These are phyloP conservation scores for Girardia tigrina DNA, from an alignment of 2,888 invertebrate genomes.

Conservation along the genomic window DNA sequence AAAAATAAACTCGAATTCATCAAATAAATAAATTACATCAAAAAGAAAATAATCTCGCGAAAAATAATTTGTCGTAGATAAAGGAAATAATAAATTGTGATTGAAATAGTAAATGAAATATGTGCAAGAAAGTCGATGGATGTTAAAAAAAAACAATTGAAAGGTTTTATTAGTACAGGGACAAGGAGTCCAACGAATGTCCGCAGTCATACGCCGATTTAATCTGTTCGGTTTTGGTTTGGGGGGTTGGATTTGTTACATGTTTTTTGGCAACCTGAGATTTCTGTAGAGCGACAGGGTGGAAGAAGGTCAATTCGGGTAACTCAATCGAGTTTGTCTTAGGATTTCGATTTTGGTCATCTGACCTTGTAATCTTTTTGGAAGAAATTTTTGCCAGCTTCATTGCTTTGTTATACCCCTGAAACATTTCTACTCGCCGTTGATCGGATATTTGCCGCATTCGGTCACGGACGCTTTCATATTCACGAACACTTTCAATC, in stretches of 20 bases:
- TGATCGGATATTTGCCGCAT: not conserved
- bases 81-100: too few relatives aligned
- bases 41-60: too few relatives aligned
- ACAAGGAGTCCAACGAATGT: not conserved
- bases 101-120: too few relatives aligned
- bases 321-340: not conserved
- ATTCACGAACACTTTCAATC: not conserved
- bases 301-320: not conserved
- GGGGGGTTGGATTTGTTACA: not conserved
- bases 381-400: not conserved
- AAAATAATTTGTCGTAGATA: too few relatives aligned
- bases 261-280: not conserved
- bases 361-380: not conserved
- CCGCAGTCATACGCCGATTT: not conserved
- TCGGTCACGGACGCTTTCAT: not conserved
- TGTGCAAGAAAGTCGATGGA: too few relatives aligned
- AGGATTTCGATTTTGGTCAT: not conserved
- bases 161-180: not conserved
- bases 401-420: not conserved
- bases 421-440: conserved; percentile 4
- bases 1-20: too few relatives aligned
- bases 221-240: not conserved
- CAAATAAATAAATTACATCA: too few relatives aligned
- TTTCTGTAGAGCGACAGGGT: not conserved
- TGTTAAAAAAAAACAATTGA: too few relatives aligned